These are phyloP conservation scores for Aphelenchoides avenae DNA, from an alignment of 1,140 invertebrate species.

Conservation along the genomic window DNA sequence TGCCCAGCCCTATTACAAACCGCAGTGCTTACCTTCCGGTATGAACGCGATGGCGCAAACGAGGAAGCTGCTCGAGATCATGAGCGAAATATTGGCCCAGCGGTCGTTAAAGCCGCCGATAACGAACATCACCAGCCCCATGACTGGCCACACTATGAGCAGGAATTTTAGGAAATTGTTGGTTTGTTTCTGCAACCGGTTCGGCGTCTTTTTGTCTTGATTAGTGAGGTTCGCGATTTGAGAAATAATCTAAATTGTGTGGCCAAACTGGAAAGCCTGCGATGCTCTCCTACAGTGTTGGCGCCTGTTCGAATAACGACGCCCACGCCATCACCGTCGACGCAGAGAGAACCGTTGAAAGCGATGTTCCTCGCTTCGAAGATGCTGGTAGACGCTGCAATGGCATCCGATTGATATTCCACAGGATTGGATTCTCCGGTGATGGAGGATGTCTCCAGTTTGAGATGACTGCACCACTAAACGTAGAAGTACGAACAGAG, in stretches of 20 bases:
- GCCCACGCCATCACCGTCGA: slow-evolving; percentile 47
- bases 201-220: slow-evolving; percentile 23
- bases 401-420: slow-evolving; percentile 42
- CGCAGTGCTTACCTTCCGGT: no score
- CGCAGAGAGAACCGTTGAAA: slow-evolving; percentile 49
- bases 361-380: slow-evolving; percentile 51
- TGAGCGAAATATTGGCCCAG: slow-evolving; percentile 23
- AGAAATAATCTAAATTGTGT: slow-evolving; percentile 42
- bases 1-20: no score
- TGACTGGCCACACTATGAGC: slow-evolving; percentile 32
- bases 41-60: no score
- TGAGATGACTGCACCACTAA: slow-evolving; percentile 64
- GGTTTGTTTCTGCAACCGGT: slow-evolving; percentile 39
- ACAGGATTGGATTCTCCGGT: slow-evolving; percentile 72
- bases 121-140: slow-evolving; percentile 41
- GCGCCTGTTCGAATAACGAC: slow-evolving; percentile 42
- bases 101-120: slow-evolving; percentile 34
- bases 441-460: slow-evolving; percentile 72
- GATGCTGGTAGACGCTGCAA: slow-evolving; percentile 29
- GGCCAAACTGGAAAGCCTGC: background rate
- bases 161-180: slow-evolving; percentile 45
- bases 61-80: slow-evolving; percentile 26
- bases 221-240: slow-evolving; percentile 50
- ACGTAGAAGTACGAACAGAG: no score
- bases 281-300: slow-evolving; percentile 40